These are phyloP conservation scores for Oophaga pumilio DNA, from an alignment of 2,113 vertebrate species.

Conservation along the genomic window DNA sequence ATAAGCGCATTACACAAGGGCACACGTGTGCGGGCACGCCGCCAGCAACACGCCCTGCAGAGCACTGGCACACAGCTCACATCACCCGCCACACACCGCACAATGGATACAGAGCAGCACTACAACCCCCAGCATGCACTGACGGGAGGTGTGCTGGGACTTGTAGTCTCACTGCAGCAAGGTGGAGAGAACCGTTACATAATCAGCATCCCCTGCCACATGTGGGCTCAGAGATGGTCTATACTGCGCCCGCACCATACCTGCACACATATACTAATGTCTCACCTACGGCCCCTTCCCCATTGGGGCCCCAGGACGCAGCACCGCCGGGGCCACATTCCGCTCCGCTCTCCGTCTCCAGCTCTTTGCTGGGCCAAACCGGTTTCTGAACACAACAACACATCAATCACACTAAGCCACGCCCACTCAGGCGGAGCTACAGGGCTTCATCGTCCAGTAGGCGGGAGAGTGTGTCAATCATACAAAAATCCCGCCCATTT, in stretches of 20 bases:
- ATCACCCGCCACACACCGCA: too few species aligned
- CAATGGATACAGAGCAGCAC: too few species aligned
- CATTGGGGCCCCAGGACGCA: neutral
- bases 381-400: conserved; percentile 55
- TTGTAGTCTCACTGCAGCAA: neutral
- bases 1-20: neutral
- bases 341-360: neutral
- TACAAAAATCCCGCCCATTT: neutral
- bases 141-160: neutral
- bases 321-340: conserved; percentile 23
- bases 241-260: neutral
- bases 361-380: conserved; percentile 32
- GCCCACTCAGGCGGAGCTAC: neutral
- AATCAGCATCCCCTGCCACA: neutral
- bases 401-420: conserved; percentile 19
- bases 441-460: neutral
- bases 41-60: neutral
- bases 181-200: neutral
- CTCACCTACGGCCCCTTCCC: neutral
- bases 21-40: neutral
- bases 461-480: conserved; percentile 10
- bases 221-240: neutral
- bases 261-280: neutral
- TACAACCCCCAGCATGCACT: neutral
- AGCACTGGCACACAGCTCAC: neutral